phyloP scores from a whole-genome alignment of 2,888 invertebrate species.

The Falcaria lacertinaria region DNA sequence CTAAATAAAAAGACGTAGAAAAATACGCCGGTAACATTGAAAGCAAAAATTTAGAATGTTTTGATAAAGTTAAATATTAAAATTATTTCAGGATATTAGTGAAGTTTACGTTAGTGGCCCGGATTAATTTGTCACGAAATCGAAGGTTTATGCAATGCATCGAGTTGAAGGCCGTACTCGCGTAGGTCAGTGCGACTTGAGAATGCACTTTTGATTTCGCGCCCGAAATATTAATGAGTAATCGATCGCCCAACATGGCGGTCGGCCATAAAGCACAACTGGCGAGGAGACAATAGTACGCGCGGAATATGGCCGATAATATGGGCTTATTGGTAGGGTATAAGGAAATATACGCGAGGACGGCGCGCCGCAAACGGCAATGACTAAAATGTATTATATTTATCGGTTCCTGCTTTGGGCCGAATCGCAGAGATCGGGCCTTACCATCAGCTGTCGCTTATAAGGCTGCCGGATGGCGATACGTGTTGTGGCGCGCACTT shows the following conservation, averaged over 20 bases:
- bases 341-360: slow-evolving; percentile 66
- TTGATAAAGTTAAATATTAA: too few species aligned
- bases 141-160: not conserved
- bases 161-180: slow-evolving; percentile 16
- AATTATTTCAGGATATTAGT: too few species aligned
- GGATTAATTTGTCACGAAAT: not conserved
- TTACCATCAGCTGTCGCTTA: slow-evolving; percentile 28
- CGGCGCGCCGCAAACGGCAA: slow-evolving; percentile 44
- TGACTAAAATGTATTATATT: slow-evolving; percentile 62
- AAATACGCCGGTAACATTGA: too few species aligned
- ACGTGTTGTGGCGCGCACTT: slow-evolving; percentile 24
- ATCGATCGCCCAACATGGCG: slow-evolving; percentile 43
- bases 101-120: too few species aligned
- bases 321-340: slow-evolving; percentile 41
- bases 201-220: slow-evolving; percentile 36
- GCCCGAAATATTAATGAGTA: slow-evolving; percentile 46
- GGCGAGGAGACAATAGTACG: slow-evolving; percentile 40
- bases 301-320: slow-evolving; percentile 36
- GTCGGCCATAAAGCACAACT: slow-evolving; percentile 46
- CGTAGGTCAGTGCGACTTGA: slow-evolving; percentile 32
- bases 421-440: slow-evolving; percentile 31
- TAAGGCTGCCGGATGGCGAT: slow-evolving; percentile 41
- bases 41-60: too few species aligned
- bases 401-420: slow-evolving; percentile 57
- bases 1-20: too few species aligned